These are phyloP conservation scores for Myiothlypis chrysogaster DNA, from an alignment of 2,797 vertebrate species.

Conservation along the genomic window DNA sequence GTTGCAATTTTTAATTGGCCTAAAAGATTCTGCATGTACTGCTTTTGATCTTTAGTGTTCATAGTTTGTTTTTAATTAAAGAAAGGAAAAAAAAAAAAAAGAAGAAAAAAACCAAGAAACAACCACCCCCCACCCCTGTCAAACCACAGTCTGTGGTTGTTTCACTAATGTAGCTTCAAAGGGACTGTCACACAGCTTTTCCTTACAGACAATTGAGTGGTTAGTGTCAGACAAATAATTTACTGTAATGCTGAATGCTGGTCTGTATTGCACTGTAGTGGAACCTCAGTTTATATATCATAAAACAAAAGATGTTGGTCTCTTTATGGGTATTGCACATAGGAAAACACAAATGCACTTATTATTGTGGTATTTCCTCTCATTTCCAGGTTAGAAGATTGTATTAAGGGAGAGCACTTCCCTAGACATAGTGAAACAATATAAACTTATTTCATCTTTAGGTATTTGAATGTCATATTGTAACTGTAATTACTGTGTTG, in stretches of 20 bases:
- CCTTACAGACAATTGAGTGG: background rate
- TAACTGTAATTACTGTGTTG: conserved; percentile 13
- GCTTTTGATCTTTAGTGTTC: background rate
- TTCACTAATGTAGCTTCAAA: background rate
- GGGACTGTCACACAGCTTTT: background rate
- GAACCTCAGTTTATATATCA: background rate
- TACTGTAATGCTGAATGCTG: background rate
- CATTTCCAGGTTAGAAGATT: background rate
- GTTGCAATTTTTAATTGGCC: background rate
- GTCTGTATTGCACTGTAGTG: background rate
- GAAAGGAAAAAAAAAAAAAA: background rate
- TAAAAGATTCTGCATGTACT: background rate
- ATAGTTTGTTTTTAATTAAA: background rate
- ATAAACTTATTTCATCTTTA: background rate
- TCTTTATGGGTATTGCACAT: background rate
- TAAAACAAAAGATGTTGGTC: background rate
- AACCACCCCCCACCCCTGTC: background rate
- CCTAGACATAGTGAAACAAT: background rate
- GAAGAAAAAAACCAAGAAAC: fast-evolving
- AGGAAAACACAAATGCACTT: background rate
- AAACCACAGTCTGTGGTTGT: background rate
- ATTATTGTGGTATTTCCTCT: background rate
- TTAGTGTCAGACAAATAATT: background rate
- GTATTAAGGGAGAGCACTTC: background rate
- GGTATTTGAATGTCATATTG: background rate